A percentile compares a stretch with the other conserved stretches of the same genome.
phyloP scores from a whole-genome alignment of 2,113 vertebrate species.

The Thunnus thynnus region DNA sequence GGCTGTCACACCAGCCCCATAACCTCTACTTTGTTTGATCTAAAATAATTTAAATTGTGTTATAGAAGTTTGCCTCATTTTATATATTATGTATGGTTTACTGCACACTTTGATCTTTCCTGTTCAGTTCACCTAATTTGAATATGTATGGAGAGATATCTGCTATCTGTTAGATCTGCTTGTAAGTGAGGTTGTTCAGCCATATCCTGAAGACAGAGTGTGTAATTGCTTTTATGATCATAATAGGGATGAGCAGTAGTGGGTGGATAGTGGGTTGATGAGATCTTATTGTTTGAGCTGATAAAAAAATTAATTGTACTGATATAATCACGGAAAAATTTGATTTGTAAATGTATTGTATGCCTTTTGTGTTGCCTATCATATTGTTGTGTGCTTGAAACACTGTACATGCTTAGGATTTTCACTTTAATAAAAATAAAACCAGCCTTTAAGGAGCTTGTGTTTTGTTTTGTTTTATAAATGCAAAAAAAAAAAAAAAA shows the following conservation, averaged over 20 bases:
- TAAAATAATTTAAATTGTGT: conserved; percentile 41
- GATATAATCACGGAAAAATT: conserved; percentile 6
- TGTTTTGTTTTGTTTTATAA: neutral
- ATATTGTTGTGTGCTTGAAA: conserved; percentile 65
- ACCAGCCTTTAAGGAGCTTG: conserved; percentile 6
- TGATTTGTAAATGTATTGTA: conserved; percentile 57
- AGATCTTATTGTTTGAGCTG: conserved; percentile 15
- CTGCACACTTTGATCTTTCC: conserved; percentile 23
- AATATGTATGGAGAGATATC: conserved; percentile 38
- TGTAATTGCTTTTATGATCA: conserved; percentile 36
- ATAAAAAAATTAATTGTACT: conserved; percentile 17
- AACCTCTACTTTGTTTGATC: conserved; percentile 22
- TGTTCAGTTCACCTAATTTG: conserved; percentile 37
- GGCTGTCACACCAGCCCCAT: conserved; percentile 16
- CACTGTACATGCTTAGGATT: conserved; percentile 75
- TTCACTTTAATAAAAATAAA: conserved; percentile 63
- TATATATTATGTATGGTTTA: conserved; percentile 32
- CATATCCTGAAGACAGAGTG: neutral
- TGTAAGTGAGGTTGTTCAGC: neutral
- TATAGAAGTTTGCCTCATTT: conserved; percentile 43
- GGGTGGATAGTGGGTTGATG: neutral
- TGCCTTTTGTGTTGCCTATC: conserved; percentile 17
- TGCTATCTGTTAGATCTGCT: conserved; percentile 19
- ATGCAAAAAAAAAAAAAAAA: neutral
- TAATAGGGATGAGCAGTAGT: conserved; percentile 7